These are phyloP conservation scores for Chloropsis hardwickii DNA, from an alignment of 2,113 vertebrate species.

Conservation along the genomic window DNA sequence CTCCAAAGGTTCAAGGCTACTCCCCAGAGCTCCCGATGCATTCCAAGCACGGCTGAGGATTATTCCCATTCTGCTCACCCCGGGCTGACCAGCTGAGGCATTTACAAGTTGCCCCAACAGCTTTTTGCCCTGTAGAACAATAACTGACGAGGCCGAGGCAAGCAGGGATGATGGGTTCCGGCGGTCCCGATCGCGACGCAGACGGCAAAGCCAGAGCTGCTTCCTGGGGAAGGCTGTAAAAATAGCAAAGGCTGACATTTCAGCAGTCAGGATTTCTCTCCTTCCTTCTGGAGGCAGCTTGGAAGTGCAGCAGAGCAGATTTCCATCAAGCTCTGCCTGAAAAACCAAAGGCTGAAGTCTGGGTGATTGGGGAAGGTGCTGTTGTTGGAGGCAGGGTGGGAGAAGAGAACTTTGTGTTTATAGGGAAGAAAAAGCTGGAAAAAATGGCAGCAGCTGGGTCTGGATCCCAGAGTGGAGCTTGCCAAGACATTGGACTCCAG, in stretches of 20 bases:
- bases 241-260: conserved; percentile 8
- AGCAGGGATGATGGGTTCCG: rapidly evolving
- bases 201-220: background rate
- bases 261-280: background rate
- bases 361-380: background rate
- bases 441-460: background rate
- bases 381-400: background rate
- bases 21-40: rapidly evolving
- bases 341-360: background rate
- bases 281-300: background rate
- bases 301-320: background rate
- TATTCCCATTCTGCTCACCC: background rate
- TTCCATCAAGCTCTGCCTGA: background rate
- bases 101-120: background rate
- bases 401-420: background rate
- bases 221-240: background rate
- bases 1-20: background rate
- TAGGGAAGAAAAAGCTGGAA: background rate
- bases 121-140: background rate
- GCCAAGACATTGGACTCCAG: rapidly evolving
- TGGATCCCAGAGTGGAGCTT: background rate
- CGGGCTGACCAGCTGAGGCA: background rate
- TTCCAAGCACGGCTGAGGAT: background rate
- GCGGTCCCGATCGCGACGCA: rapidly evolving
- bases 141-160: background rate